Conservation (phyloP, 2,888 invertebrate species). For the Arctia plantaginis region DNA sequence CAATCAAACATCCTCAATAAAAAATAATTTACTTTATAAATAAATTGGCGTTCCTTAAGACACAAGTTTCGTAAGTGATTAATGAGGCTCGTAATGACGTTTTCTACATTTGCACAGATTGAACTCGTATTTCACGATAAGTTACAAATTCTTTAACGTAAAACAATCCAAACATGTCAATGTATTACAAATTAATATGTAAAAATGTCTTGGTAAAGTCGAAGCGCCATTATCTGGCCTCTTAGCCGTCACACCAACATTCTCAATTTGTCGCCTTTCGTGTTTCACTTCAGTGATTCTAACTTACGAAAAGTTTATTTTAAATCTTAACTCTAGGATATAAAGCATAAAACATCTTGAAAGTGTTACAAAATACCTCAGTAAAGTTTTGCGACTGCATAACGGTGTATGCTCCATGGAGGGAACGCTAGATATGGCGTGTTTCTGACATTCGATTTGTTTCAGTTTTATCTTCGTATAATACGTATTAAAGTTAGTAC, state of each 20-base stretch:
- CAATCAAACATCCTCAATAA: background rate
- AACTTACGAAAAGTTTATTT: slow-evolving; percentile 21
- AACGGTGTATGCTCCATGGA: slow-evolving; percentile 71
- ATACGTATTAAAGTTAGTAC: slow-evolving; percentile 37
- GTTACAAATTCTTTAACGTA: slow-evolving; percentile 27
- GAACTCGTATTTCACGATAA: slow-evolving; percentile 26
- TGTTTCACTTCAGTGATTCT: slow-evolving; percentile 32
- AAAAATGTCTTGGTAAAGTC: slow-evolving; percentile 45
- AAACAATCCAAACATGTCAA: slow-evolving; percentile 36
- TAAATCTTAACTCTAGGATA: slow-evolving; percentile 31
- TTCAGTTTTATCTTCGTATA: slow-evolving; percentile 71
- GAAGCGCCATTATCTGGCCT: slow-evolving; percentile 48
- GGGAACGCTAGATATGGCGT: slow-evolving; percentile 68
- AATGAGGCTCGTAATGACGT: slow-evolving; percentile 5
- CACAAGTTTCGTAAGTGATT: background rate
- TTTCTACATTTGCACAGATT: slow-evolving; percentile 39
- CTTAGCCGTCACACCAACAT: slow-evolving; percentile 58
- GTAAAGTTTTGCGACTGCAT: slow-evolving; percentile 56
- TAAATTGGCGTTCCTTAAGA: background rate
- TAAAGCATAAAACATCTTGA: slow-evolving; percentile 41
- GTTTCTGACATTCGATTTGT: slow-evolving; percentile 79
- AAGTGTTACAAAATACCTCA: slow-evolving; percentile 36
- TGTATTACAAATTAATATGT: slow-evolving; percentile 48
- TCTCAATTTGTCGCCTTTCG: slow-evolving; percentile 66
- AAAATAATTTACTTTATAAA: background rate